A percentile compares a stretch with the other conserved stretches of the same genome.
Conservation (phyloP, 2,797 vertebrate genomes). For the Bucorvus abyssinicus region DNA sequence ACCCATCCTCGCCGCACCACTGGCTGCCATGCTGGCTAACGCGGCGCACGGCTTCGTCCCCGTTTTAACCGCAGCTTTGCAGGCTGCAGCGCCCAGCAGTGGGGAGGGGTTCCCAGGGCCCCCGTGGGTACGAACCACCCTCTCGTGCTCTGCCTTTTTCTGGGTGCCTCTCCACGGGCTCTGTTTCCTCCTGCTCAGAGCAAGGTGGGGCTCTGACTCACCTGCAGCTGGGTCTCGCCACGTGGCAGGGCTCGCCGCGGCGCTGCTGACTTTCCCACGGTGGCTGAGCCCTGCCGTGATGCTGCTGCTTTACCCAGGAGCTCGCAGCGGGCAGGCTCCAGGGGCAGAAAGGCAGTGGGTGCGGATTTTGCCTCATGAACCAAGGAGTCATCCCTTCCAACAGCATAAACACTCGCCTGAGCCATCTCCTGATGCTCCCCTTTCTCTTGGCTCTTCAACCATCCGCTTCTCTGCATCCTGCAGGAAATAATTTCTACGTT, state of each 20-base stretch:
- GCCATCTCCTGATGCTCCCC: background rate
- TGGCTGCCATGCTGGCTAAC: rapidly evolving
- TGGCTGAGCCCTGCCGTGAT: background rate
- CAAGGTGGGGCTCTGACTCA: conserved; percentile 48
- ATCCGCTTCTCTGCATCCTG: background rate
- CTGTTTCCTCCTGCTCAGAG: background rate
- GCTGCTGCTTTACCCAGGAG: background rate
- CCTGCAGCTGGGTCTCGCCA: background rate
- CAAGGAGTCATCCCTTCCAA: background rate
- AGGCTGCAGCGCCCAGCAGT: background rate
- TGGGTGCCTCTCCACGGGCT: background rate
- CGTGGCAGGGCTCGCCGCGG: background rate
- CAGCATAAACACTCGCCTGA: background rate
- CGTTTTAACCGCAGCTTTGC: background rate
- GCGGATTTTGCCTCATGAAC: background rate
- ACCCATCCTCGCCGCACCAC: background rate
- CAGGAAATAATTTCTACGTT: background rate
- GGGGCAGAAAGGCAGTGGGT: background rate
- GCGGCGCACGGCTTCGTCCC: background rate
- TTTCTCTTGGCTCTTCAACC: background rate
- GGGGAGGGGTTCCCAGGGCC: background rate
- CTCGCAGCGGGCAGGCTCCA: background rate
- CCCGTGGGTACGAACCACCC: background rate
- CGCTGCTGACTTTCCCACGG: conserved; percentile 34
- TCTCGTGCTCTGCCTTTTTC: background rate